Conservation (phyloP, 1,140 invertebrate genomes). For the Pseudomyrmex pallidus region DNA sequence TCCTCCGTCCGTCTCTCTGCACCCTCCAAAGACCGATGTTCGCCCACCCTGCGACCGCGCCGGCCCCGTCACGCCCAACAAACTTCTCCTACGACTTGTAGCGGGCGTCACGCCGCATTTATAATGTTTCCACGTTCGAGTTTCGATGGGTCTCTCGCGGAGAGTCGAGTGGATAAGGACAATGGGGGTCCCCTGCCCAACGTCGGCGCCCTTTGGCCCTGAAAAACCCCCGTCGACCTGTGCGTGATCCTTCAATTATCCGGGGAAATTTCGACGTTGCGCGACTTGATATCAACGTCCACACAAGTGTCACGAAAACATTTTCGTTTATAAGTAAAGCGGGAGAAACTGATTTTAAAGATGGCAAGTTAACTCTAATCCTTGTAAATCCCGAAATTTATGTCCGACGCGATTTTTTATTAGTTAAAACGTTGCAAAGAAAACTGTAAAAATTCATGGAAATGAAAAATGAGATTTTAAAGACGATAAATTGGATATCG, state of each 20-base stretch:
- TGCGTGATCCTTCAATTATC: constrained; percentile 62
- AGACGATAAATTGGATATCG: background rate
- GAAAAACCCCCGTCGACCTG: constrained; percentile 58
- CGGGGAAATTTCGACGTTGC: constrained; percentile 1
- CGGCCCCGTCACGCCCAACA: constrained; percentile 83
- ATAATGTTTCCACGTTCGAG: constrained; percentile 84
- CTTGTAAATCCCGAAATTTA: too few relatives aligned
- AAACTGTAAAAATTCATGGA: background rate
- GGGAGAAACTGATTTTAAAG: background rate
- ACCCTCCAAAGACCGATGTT: constrained; percentile 24
- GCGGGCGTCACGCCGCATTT: constrained; percentile 83
- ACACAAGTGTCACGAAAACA: too few relatives aligned
- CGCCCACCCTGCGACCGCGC: constrained; percentile 70
- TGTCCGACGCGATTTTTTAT: too few relatives aligned
- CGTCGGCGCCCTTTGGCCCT: constrained; percentile 67
- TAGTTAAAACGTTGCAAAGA: too few relatives aligned
- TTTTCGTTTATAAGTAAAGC: background rate
- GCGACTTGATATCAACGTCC: constrained; percentile 20
- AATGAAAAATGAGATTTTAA: background rate
- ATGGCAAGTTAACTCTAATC: too few relatives aligned
- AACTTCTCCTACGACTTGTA: constrained; percentile 76
- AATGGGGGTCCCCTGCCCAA: constrained; percentile 54
- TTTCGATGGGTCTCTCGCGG: constrained; percentile 77
- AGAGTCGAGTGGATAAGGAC: constrained; percentile 64
- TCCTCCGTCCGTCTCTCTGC: background rate